Percentiles rank a stretch among this genome's conserved stretches.
Conservation (phyloP, 2,888 invertebrate species). For the Apamea sordens region DNA sequence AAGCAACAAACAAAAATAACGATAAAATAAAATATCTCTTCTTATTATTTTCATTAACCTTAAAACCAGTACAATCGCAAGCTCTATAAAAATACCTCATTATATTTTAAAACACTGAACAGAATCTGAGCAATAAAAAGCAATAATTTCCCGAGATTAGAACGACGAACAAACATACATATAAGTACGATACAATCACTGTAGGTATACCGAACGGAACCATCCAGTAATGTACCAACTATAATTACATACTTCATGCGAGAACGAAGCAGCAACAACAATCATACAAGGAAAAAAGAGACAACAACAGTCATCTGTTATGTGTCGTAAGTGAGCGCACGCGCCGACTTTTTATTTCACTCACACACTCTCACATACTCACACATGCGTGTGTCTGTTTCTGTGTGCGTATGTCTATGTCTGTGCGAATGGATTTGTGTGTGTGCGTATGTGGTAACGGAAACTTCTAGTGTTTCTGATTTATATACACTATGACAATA, state of each 20-base stretch:
- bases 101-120: slow-evolving; percentile 58
- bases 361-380: slow-evolving; percentile 67
- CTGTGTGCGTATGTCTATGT: slow-evolving; percentile 48
- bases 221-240: slow-evolving; percentile 75
- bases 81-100: slow-evolving; percentile 56
- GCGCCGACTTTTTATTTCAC: slow-evolving; percentile 80
- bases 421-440: slow-evolving; percentile 55
- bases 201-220: slow-evolving; percentile 69
- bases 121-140: slow-evolving; percentile 61
- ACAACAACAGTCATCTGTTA: slow-evolving; percentile 75
- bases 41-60: slow-evolving; percentile 37
- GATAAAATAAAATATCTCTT: slow-evolving; percentile 1
- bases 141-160: slow-evolving; percentile 64
- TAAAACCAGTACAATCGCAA: slow-evolving; percentile 27
- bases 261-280: slow-evolving; percentile 56
- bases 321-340: slow-evolving; percentile 80
- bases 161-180: slow-evolving; percentile 56
- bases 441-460: slow-evolving; percentile 75
- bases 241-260: slow-evolving; percentile 77
- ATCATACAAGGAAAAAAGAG: slow-evolving; percentile 63
- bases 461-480: slow-evolving; percentile 83
- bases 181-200: slow-evolving; percentile 64
- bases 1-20: not conserved
- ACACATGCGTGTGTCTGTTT: slow-evolving; percentile 54
- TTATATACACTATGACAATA: slow-evolving; percentile 79